These are phyloP conservation scores for Strigamia transsilvanica DNA, from an alignment of 2,888 invertebrate species.

Conservation along the genomic window DNA sequence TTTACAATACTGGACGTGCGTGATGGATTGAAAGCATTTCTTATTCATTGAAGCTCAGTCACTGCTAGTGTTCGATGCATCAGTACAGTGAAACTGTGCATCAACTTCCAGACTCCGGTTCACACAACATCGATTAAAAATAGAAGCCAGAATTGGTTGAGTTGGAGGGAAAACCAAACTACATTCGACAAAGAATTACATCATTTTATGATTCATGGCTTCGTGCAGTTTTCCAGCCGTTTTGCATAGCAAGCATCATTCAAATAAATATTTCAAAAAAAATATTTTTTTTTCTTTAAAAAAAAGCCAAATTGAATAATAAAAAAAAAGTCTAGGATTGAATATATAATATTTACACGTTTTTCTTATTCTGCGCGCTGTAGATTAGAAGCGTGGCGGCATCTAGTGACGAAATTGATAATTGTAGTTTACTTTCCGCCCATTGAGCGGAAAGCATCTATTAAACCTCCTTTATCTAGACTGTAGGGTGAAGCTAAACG, in stretches of 20 bases:
- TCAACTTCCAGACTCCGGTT: not conserved
- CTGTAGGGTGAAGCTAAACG: constrained; percentile 45
- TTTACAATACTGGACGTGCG: not conserved
- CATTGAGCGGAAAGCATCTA: constrained; percentile 43
- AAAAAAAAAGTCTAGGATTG: not conserved
- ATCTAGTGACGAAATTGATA: constrained; percentile 25
- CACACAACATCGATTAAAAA: not conserved
- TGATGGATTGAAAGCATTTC: not conserved
- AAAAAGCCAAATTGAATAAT: not conserved
- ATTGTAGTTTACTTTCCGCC: constrained; percentile 34
- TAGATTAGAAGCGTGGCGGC: constrained; percentile 31
- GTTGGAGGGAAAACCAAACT: constrained; percentile 39
- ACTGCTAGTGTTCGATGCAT: not conserved
- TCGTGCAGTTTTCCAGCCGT: not conserved
- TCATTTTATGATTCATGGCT: constrained; percentile 46
- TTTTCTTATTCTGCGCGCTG: not conserved
- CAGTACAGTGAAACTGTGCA: not conserved
- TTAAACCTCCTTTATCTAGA: constrained; percentile 40
- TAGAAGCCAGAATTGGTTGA: constrained; percentile 27
- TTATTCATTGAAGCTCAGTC: not conserved
- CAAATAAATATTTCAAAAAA: not conserved
- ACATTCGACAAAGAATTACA: not conserved
- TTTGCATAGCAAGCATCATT: not conserved
- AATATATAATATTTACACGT: not conserved
- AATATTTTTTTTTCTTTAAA: not conserved